Base-by-base conservation (phyloP, 2,888 invertebrate species). In the Apamea crenata region DNA sequence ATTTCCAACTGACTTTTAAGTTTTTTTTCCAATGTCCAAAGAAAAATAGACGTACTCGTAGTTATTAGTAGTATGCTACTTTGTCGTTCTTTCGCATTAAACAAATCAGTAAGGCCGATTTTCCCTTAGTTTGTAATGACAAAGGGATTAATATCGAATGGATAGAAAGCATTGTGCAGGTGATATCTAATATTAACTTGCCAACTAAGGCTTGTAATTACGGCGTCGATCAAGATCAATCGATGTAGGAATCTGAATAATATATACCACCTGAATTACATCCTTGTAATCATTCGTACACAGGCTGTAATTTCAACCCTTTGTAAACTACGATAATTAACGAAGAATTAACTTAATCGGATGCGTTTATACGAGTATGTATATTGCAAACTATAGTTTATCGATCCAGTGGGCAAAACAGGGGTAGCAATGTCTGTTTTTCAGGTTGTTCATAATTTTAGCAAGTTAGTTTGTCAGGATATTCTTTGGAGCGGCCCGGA, bases 251-350 rank as follows among this genome's bases (percentile, higher is more conserved):
- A 29, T 21, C 10, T 61, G 5, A 61, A 68, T 66, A 67, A 53
- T 78, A 29, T 18, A 67, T 29, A 7, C 5, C 12, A 78, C 44
- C 36, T 77, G 78, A 18, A 83, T 59, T 77, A 40, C 32, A 25
- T 14, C 5, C 16, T 16, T 18, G 53, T 7, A 29, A 82, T 56
- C 29, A 56, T 29, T 82, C 21, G 16, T 29, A 18, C 18, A 25
- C 12, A 67, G 32, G 16, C n/a, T 83, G 5, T 77, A 66, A 83
- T 83, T 80, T 50, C 76, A 32, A 61, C 32, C 40, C n/a, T 67
- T 59, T 66, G 50, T 82, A 32, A 32, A 80, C 21, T 59, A 40
- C 12, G 4, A 12, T 56, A 36, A 12, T 59, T 12, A 59, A 59
- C 12, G 74, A 44, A 63, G 21, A 25, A 66, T 59, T 36, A 36